Evolutionary conservation across 1,140 invertebrate genomes (phyloP), one percentile per base, ranked within the genome.

Genomic region (Drosophila chauvacae): DNA sequence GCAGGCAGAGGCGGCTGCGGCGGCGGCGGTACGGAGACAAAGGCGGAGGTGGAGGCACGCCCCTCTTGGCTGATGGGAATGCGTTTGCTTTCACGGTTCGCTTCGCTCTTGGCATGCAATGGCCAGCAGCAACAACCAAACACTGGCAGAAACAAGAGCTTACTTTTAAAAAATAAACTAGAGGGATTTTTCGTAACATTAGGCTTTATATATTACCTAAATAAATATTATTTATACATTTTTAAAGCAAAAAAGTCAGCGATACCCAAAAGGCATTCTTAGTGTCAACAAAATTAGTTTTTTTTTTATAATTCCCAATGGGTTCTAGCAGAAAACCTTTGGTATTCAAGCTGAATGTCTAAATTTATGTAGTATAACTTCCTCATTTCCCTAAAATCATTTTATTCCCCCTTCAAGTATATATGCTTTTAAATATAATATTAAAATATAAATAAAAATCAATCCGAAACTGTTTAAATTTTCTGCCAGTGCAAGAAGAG

Each of bases 81-180:
- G 85, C 85, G 80, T 90, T 88, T 88, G 81, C 77, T 84, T 90
- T 88, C 73, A 88, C 88, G 84, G 77, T 75, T 88, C 84, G 84
- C 70, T 84, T 70, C 69, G 53, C 81, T 84, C 47, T 47, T 62
- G 83, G 83, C 80, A 87, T 87, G 84, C 84, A 88, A 85, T 85
- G 74, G 69, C 74, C 82, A 81, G 42, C 81, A 78, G 69, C 63
- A 69, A 33, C 45, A 62, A 11, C 37, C 62, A 33, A 6, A 30
- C 42, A 48, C 35, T 53, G 20, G n/a, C 16, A 59, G 11, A 28
- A 44, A 13, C 18, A n/a, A 4, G 9, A 5, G 5, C 14, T 10
- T 1, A 23, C 1, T 23, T 10, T 23, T 1, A 5, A 0, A 2
- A 53, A 35, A 35, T 20, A 20, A n/a, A n/a, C n/a, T n/a, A n/a